These are phyloP conservation scores for Xestia c-nigrum DNA, from an alignment of 2,888 invertebrate species.

Conservation along the genomic window DNA sequence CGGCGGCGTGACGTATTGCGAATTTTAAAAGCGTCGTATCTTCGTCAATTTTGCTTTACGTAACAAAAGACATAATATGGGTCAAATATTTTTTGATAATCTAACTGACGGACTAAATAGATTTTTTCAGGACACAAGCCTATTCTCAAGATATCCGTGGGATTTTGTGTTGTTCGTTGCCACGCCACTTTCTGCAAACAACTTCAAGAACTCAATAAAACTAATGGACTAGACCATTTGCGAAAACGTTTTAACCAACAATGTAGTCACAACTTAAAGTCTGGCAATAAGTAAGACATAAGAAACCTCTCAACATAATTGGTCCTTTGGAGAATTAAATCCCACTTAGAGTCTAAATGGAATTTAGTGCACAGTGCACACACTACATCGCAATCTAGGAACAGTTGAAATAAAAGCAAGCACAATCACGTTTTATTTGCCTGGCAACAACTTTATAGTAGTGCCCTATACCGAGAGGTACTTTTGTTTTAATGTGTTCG, in stretches of 20 bases:
- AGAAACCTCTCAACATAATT: constrained; percentile 39
- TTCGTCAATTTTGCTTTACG: no score
- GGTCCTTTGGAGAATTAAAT: constrained; percentile 35
- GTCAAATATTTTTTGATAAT: no score
- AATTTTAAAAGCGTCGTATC: background rate
- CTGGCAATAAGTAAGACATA: constrained; percentile 23
- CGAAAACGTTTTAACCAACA: background rate
- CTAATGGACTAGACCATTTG: background rate
- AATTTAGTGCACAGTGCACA: constrained; percentile 37
- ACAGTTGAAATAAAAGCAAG: constrained; percentile 40
- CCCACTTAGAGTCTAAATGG: constrained; percentile 19
- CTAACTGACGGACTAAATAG: no score
- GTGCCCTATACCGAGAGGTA: constrained; percentile 21
- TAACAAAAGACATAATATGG: no score
- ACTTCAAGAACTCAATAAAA: background rate
- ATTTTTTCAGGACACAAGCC: no score
- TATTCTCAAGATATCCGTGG: background rate
- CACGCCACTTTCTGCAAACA: background rate
- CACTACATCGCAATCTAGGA: constrained; percentile 35
- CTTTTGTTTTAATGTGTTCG: constrained; percentile 37
- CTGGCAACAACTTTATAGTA: constrained; percentile 39
- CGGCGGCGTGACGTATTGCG: no score
- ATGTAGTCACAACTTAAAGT: background rate
- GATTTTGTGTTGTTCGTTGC: background rate
- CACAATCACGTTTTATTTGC: constrained; percentile 53